These are phyloP conservation scores for Pentamera pediparva DNA, from an alignment of 53 echinoderm and acorn worm species.

Conservation along the genomic window DNA sequence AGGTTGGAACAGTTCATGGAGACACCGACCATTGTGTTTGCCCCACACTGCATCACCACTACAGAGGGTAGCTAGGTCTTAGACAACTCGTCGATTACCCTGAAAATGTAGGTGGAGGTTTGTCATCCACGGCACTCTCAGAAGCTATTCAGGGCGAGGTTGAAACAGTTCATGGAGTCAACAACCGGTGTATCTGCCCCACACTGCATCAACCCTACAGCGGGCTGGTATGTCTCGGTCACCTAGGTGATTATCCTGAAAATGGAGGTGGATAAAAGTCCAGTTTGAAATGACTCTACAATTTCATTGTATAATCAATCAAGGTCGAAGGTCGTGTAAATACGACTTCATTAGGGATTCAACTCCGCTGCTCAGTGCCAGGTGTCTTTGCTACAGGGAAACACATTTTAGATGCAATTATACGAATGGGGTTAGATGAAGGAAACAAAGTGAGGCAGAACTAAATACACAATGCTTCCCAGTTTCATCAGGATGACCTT, in stretches of 20 bases:
- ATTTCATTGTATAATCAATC: no score
- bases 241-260: constrained; percentile 61
- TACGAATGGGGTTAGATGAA: no score
- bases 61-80: constrained; percentile 54
- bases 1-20: constrained; percentile 94
- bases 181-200: constrained; percentile 74
- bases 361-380: no score
- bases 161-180: constrained; percentile 93
- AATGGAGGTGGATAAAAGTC: neutral
- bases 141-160: constrained; percentile 61
- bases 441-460: no score
- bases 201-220: constrained; percentile 74
- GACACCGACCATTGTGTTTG: constrained; percentile 71
- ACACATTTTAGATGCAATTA: no score
- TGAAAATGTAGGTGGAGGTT: constrained; percentile 8
- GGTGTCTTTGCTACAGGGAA: no score
- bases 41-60: constrained; percentile 80
- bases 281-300: no score
- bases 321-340: no score
- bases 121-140: no score
- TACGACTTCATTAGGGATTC: no score
- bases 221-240: constrained; percentile 48
- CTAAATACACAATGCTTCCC: no score
- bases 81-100: constrained; percentile 59
- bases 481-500: no score